Evolutionary conservation across 2,113 vertebrate species (phyloP).

Genomic region (Gallinago paraguaiae): DNA sequence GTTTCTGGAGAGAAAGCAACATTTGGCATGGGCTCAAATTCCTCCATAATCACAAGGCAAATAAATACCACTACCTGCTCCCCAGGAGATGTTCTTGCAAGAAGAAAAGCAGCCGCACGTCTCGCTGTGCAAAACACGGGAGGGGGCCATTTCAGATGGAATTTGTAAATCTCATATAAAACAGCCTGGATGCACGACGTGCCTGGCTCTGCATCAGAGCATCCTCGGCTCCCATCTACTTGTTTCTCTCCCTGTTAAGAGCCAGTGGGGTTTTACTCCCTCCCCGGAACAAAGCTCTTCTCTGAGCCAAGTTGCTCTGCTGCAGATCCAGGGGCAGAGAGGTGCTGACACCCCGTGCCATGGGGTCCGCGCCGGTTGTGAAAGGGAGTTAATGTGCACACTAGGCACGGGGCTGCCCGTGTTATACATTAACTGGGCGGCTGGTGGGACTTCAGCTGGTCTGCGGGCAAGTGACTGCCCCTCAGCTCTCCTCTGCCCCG

Average conservation of each 20-base stretch:
- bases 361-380: accelerated
- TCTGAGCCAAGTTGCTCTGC: accelerated
- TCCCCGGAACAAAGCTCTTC: background rate
- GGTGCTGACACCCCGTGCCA: accelerated
- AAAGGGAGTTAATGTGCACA: background rate
- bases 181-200: background rate
- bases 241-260: background rate
- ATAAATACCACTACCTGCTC: slow-evolving; percentile 46
- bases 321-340: background rate
- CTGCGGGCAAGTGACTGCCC: accelerated
- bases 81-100: slow-evolving; percentile 32
- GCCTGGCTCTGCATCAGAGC: background rate
- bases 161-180: background rate
- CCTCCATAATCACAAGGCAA: slow-evolving; percentile 29
- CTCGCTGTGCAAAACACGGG: background rate
- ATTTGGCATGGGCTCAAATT: slow-evolving; percentile 10
- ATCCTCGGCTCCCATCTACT: background rate
- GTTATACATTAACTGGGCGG: background rate
- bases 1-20: slow-evolving; percentile 33
- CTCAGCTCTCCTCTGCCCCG: accelerated
- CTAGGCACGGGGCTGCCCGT: accelerated
- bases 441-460: background rate
- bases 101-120: background rate
- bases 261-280: background rate
- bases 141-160: accelerated